These are phyloP conservation scores for Natrix natrix DNA, from an alignment of 2,797 vertebrate species.

Conservation along the genomic window DNA sequence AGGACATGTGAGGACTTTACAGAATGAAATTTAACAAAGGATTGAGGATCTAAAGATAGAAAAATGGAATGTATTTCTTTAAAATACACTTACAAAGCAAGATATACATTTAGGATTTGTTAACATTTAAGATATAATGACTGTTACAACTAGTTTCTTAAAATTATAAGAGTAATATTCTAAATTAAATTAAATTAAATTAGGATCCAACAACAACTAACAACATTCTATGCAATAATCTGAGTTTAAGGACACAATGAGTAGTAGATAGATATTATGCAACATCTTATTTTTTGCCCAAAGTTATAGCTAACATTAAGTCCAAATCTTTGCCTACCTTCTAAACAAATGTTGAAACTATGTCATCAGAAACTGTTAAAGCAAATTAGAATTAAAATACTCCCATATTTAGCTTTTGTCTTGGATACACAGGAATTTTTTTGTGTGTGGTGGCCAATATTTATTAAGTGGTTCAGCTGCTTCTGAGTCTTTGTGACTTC, in stretches of 20 bases:
- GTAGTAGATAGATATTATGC: neutral
- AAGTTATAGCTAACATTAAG: neutral
- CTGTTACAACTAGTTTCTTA: neutral
- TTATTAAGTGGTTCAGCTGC: neutral
- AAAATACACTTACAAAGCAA: neutral
- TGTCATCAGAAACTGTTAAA: neutral
- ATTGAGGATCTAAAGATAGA: neutral
- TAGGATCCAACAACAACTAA: neutral
- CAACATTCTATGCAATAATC: neutral
- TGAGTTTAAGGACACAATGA: neutral
- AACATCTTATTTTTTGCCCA: neutral
- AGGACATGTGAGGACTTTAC: neutral
- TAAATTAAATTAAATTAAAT: no score
- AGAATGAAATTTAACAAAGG: neutral
- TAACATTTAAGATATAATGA: neutral
- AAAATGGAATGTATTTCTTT: neutral
- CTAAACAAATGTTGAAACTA: neutral
- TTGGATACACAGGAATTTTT: neutral
- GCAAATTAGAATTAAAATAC: neutral
- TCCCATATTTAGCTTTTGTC: neutral
- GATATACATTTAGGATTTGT: neutral
- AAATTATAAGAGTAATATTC: neutral
- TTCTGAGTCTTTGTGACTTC: neutral
- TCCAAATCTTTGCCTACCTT: neutral
- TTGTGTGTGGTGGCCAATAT: neutral